phyloP scores from a whole-genome alignment of 2,888 invertebrate species.

The Lysandra coridon region DNA sequence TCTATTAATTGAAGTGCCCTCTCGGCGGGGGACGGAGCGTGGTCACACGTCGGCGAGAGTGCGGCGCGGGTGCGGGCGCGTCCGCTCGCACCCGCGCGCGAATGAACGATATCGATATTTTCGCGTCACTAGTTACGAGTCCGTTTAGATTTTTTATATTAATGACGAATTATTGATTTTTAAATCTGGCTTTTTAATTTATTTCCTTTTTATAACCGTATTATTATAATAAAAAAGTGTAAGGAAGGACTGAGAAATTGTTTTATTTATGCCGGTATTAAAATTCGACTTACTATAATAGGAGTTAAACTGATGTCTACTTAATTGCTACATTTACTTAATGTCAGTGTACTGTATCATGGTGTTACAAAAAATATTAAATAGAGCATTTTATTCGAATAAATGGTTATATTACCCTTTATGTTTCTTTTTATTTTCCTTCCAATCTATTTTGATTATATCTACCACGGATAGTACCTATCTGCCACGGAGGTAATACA shows the following conservation, averaged over 20 bases:
- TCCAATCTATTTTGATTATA: neutral
- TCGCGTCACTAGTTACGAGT: conserved; percentile 67
- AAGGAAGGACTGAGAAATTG: conserved; percentile 75
- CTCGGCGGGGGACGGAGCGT: neutral
- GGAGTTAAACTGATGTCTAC: conserved; percentile 58
- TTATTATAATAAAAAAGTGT: conserved; percentile 74
- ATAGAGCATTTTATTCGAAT: conserved; percentile 77
- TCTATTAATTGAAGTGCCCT: neutral
- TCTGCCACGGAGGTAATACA: no score
- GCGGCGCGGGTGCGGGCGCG: conserved; percentile 40
- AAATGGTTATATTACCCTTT: conserved; percentile 74
- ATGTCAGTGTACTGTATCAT: conserved; percentile 73
- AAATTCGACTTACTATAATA: conserved; percentile 56
- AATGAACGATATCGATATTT: conserved; percentile 49
- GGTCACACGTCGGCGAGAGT: neutral
- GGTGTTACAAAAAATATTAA: conserved; percentile 78
- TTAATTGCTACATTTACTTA: conserved; percentile 66
- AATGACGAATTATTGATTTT: conserved; percentile 77
- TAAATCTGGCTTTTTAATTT: conserved; percentile 78
- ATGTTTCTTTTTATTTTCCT: conserved; percentile 53
- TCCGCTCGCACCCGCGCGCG: conserved; percentile 23
- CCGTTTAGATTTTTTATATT: conserved; percentile 80
- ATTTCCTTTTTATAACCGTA: conserved; percentile 80
- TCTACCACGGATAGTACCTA: no score
- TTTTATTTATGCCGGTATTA: conserved; percentile 71